A percentile compares a stretch with the other conserved stretches of the same genome.
These are phyloP conservation scores for Sesamia nonagrioides DNA, from an alignment of 1,140 invertebrate species.

Conservation along the genomic window DNA sequence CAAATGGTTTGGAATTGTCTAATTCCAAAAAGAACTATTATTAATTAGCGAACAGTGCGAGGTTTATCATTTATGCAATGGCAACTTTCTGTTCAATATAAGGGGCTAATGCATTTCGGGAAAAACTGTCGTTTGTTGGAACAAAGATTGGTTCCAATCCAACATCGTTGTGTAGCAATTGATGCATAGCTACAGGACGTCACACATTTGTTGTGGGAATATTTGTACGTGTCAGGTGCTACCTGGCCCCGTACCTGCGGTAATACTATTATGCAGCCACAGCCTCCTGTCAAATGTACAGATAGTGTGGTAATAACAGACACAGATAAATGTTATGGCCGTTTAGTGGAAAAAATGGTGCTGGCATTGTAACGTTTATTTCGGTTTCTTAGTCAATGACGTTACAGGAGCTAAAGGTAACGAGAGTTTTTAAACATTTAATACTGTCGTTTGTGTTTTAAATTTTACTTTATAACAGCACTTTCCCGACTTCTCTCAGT, in stretches of 20 bases:
- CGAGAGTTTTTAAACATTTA: too few species aligned
- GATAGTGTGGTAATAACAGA: slow-evolving; percentile 22
- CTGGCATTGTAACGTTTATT: background rate
- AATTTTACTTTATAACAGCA: too few species aligned
- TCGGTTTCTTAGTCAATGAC: background rate
- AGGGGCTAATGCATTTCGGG: background rate
- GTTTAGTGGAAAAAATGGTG: background rate
- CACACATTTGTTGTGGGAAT: slow-evolving; percentile 50
- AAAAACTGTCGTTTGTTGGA: background rate
- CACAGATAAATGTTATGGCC: slow-evolving; percentile 2
- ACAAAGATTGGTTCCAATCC: background rate
- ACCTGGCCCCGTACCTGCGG: slow-evolving; percentile 70
- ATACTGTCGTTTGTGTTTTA: too few species aligned
- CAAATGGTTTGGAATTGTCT: too few species aligned
- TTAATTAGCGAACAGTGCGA: too few species aligned
- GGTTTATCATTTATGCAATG: background rate
- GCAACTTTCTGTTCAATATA: slow-evolving; percentile 8
- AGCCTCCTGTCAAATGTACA: slow-evolving; percentile 38
- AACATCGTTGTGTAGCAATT: slow-evolving; percentile 21
- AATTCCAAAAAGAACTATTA: too few species aligned
- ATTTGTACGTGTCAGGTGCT: slow-evolving; percentile 75
- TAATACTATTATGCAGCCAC: slow-evolving; percentile 59
- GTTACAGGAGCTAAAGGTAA: too few species aligned
- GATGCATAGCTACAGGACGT: slow-evolving; percentile 31
- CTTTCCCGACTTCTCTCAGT: too few species aligned